phyloP scores from a whole-genome alignment of 53 echinoderm and acorn worm genomes.

The Echinometra lucunter region DNA sequence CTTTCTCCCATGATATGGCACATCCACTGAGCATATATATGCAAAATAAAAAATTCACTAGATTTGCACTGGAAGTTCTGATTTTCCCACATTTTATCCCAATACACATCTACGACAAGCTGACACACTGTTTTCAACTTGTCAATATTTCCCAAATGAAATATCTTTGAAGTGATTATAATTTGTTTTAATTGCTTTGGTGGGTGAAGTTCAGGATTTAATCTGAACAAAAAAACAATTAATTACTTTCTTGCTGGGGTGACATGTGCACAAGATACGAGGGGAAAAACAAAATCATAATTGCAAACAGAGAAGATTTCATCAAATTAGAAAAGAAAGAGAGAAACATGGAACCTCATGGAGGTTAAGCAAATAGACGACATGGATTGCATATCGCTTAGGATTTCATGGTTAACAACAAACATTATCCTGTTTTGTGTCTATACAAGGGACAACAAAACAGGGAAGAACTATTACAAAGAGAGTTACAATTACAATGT shows the following conservation, averaged over 20 bases:
- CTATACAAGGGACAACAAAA: background rate
- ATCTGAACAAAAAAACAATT: background rate
- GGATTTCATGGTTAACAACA: constrained; percentile 48
- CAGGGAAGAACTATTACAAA: background rate
- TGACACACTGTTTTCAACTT: background rate
- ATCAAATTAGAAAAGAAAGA: constrained; percentile 5
- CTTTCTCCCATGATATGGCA: background rate
- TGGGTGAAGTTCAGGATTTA: background rate
- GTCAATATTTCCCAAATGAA: background rate
- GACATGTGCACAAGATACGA: background rate
- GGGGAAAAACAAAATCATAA: background rate
- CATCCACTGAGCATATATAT: background rate
- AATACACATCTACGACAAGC: background rate
- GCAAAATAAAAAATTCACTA: background rate
- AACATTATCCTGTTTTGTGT: background rate
- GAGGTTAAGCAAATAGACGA: constrained; percentile 32
- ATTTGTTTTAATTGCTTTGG: background rate
- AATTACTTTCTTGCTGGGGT: background rate
- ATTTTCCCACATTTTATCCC: background rate
- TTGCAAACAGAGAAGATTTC: background rate
- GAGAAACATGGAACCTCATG: background rate
- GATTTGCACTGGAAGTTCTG: background rate
- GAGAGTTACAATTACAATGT: too few relatives aligned
- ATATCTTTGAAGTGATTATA: background rate
- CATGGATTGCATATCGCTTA: constrained; percentile 7